phyloP scores from a whole-genome alignment of 2,797 vertebrate genomes.

The Myiotriccus ornatus region DNA sequence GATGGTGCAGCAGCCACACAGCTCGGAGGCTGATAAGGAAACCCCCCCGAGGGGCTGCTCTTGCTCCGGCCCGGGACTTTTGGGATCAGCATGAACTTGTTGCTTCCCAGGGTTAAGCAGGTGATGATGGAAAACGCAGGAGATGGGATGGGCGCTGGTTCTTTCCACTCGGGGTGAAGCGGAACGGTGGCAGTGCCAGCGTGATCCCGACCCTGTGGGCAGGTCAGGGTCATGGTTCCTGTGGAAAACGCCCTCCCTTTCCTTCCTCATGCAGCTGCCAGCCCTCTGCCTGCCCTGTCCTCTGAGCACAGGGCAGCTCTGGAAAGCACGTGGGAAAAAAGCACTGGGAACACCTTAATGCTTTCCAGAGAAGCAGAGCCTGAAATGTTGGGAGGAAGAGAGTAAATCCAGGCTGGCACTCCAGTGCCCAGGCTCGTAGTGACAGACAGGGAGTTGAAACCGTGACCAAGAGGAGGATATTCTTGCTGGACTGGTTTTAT shows the following conservation, averaged over 20 bases:
- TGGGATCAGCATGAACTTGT: neutral
- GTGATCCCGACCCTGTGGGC: neutral
- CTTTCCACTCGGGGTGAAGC: neutral
- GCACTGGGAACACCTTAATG: neutral
- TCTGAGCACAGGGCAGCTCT: neutral
- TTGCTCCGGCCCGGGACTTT: accelerated
- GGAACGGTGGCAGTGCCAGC: neutral
- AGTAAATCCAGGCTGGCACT: neutral
- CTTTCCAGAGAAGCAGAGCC: neutral
- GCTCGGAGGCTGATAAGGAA: neutral
- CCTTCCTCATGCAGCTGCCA: neutral
- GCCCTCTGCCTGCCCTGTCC: neutral
- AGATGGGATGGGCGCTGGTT: neutral
- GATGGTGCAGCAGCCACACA: accelerated
- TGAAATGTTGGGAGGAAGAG: neutral
- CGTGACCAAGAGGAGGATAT: neutral
- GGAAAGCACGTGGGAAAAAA: accelerated
- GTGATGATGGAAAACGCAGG: neutral
- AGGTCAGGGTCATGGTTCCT: neutral
- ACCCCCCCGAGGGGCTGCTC: accelerated
- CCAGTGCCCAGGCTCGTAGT: accelerated
- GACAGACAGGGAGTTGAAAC: neutral
- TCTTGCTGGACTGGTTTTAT: neutral
- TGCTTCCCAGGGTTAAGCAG: neutral
- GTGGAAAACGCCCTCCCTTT: neutral